Evolutionary conservation across 2,113 vertebrate genomes (phyloP), one percentile per base, ranked within the genome.

Genomic region (Hippocampus zosterae): DNA sequence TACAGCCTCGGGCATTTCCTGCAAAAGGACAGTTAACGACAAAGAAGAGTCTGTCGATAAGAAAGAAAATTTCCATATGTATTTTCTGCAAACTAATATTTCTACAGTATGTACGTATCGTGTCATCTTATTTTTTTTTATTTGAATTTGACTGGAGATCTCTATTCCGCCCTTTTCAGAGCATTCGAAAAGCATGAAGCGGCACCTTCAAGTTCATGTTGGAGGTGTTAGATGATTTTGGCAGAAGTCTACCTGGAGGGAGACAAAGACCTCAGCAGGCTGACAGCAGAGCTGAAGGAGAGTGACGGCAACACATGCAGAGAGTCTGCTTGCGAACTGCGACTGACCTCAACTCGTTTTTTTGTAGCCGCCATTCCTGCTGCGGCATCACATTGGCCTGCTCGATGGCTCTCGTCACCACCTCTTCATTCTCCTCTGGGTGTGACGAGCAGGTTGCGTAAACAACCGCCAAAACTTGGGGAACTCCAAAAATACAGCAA

Each of bases 401-500:
- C 65, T 92, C 84, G 82, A 96, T 84, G 18, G 92, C 94, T 76
- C 91, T 91, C 52, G 80, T 86, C 76, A 97, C 87, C 42, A 96
- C 86, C 18, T 73, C 81, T 78, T 94, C 94, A 23, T 97, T 98
- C 92, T 98, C 96, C 86, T 95, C 93, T 63, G 89, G 76, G 82
- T 93, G 92, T 61, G 93, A 41, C 0, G 95, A 98, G 68, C 92
- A 95, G 18, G 95, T 98, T 37, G 93, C 91, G 80, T 97, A 96
- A 61, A 97, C 92, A 81, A 97, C 81, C 9, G 91, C 89, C 86
- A 90, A 83, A 68, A 92, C 92, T 87, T 92, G 90, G 3, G 88
- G 78, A 88, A 98, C 95, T 81, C 29, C 66, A 82, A 62, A 81
- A 59, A 87, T 75, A 83, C 56, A 73, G 0, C 21, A 10, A 41